A percentile compares a stretch with the other conserved stretches of the same genome.
Evolutionary conservation across 2,113 vertebrate species (phyloP).

Genomic region (Oncorhynchus kisutch): DNA sequence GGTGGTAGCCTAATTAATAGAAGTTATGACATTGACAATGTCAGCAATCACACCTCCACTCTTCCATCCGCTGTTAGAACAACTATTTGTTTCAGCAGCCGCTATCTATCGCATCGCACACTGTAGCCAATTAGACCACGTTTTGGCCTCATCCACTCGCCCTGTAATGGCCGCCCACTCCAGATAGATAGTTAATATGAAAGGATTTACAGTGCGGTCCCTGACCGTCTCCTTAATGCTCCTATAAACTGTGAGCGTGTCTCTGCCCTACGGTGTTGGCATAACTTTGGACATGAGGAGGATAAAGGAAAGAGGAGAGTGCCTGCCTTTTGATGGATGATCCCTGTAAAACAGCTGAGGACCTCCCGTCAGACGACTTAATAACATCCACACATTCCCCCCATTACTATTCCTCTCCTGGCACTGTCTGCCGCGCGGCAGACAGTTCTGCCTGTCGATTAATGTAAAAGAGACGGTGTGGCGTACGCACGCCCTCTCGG

Average conservation of each 20-base stretch:
- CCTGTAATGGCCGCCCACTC: neutral
- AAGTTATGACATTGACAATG: no score
- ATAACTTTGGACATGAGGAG: conserved; percentile 10
- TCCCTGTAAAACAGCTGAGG: conserved; percentile 33
- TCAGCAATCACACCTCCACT: no score
- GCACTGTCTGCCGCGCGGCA: neutral
- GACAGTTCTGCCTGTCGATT: conserved; percentile 1
- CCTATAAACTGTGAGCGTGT: conserved; percentile 34
- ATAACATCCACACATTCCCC: conserved; percentile 17
- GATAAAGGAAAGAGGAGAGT: conserved; percentile 15
- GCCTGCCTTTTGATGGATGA: conserved; percentile 23
- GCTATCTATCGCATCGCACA: neutral
- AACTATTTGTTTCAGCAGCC: neutral
- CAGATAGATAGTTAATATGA: conserved; percentile 38
- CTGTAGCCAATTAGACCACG: neutral
- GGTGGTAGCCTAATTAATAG: no score
- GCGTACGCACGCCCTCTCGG: neutral
- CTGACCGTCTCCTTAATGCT: conserved; percentile 44
- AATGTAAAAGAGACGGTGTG: neutral
- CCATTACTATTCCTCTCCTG: conserved; percentile 5
- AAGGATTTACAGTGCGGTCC: conserved; percentile 47
- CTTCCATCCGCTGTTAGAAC: no score
- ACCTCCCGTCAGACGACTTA: conserved; percentile 33
- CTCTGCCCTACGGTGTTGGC: conserved; percentile 18
- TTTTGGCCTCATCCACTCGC: neutral